Base-by-base conservation (phyloP, 1,140 invertebrate genomes). In the Conopomorpha cramerella region DNA sequence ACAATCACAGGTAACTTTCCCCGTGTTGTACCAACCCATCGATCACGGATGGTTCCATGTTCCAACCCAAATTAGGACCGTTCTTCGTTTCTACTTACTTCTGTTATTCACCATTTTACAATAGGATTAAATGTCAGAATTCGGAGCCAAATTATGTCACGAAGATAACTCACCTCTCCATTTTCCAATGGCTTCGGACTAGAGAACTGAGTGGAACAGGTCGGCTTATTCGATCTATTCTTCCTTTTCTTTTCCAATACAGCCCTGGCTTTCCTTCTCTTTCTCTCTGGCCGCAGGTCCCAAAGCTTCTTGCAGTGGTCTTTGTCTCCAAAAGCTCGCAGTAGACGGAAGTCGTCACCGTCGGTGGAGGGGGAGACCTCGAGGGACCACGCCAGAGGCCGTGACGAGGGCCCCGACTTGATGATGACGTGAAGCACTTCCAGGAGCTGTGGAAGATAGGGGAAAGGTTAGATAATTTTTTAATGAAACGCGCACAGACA, bases 371-470 rank as follows among this genome's bases (percentile, higher is more conserved):
- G 34, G 0, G 93, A 95, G 27, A 85, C 82, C 60, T 96, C 95
- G 23, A 97, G 72, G 25, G 95, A 88, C 94, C 95, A 98, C 2
- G 90, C 89, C 1, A 91, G 89, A 0, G 95, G 94, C 15, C 93
- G 81, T 0, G 94, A 92, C 0, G 93, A 94, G 34, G 90, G 92
- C 1, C 89, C 95, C 3, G 91, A 84, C 66, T 95, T 95, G 8
- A 98, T 80, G 47, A 93, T 92, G 1, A 97, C 86, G 65, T 95
- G 91, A 1, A 91, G 88, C 1, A 98, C 85, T 77, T 98, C 92
- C 68, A 94, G 96, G 41, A 91, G 83, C 94, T 97, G 81, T 39
- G n/a, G n/a, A n/a, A n/a, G n/a, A n/a, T n/a, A n/a, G 23, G 6
- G n/a, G 6, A 6, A n/a, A 6, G 23, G n/a, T n/a, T n/a, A n/a